Evolutionary conservation across 2,113 vertebrate species (phyloP), one percentile per base, ranked within the genome.

Genomic region (Alligator mississippiensis): DNA sequence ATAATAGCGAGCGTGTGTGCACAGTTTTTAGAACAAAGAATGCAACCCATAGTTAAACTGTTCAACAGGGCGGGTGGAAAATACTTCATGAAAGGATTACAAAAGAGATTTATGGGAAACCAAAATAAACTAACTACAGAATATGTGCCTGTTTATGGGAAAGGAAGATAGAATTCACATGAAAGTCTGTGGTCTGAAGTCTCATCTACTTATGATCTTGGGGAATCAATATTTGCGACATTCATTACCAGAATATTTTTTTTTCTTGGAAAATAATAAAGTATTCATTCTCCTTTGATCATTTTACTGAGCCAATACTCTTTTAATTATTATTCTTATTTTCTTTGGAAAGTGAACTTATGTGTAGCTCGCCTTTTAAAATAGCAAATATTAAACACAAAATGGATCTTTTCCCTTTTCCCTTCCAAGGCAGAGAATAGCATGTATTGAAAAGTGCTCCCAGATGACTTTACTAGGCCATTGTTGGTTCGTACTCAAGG

Each of bases 181-280:
- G 27, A 84, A 84, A 58, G 82, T 14, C 93, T 93, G 80, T 88
- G 62, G 74, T 87, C 88, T 92, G 93, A 84, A 82, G 82, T 74
- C 27, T 34, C 64, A 75, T 15, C 30, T 74, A 47, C 70, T 47
- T 93, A 68, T 9, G 1, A 12, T 81, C 72, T 84, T 87, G 75
- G 21, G 78, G 76, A 88, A 85, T 94, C 1, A 2, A 85, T 91
- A 81, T 79, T 84, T 81, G 74, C 85, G 88, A 55, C 85, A 88
- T 90, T 88, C 85, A 88, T 88, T 88, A 82, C 18, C 34, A 9
- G 47, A 2, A 8, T 81, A 30, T 19, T 84, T 64, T 72, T 59
- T 95, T 92, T 94, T 81, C 72, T 75, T 2, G 7, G 93, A 86
- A 96, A 88, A 90, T 93, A 96, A 91, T 90, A 85, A 92, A 93